A percentile compares a stretch with the other conserved stretches of the same genome.
Evolutionary conservation across 2,113 vertebrate genomes (phyloP).

Genomic region (Mesocricetus auratus): DNA sequence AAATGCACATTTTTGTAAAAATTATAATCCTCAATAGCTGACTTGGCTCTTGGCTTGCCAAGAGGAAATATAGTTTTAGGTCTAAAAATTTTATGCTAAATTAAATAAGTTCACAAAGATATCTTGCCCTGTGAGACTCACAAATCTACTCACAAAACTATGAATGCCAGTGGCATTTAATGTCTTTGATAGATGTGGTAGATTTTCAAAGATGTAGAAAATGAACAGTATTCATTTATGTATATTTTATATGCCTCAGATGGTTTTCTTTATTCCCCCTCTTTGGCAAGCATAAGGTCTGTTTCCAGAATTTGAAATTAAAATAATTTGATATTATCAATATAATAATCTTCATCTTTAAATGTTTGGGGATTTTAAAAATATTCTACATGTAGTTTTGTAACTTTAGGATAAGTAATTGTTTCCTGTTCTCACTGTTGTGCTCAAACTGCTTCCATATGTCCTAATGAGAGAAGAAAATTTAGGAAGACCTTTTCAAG

Average conservation of each 20-base stretch:
- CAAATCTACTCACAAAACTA: conserved; percentile 37
- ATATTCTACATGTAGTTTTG: conserved; percentile 28
- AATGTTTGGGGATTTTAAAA: background rate
- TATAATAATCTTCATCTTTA: conserved; percentile 41
- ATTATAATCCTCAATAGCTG: conserved; percentile 20
- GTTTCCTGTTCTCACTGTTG: conserved; percentile 38
- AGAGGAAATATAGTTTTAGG: conserved; percentile 16
- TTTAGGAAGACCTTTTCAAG: conserved; percentile 54
- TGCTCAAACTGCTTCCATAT: conserved; percentile 58
- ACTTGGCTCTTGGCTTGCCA: conserved; percentile 46
- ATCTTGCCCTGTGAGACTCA: conserved; percentile 32
- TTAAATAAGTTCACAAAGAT: conserved; percentile 44
- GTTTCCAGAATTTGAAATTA: background rate
- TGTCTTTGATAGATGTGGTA: conserved; percentile 3
- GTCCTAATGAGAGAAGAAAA: conserved; percentile 39
- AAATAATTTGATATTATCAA: conserved; percentile 37
- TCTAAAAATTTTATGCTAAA: conserved; percentile 49
- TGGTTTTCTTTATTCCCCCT: conserved; percentile 15
- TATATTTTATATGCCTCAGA: conserved; percentile 39
- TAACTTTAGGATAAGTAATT: conserved; percentile 17
- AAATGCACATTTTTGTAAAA: conserved; percentile 34
- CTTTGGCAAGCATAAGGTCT: conserved; percentile 51
- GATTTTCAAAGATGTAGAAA: conserved; percentile 64
- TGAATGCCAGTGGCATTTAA: conserved; percentile 45
- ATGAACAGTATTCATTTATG: conserved; percentile 44